Evolutionary conservation across 2,888 invertebrate genomes (phyloP).

Genomic region (Linnaemya tessellans): DNA sequence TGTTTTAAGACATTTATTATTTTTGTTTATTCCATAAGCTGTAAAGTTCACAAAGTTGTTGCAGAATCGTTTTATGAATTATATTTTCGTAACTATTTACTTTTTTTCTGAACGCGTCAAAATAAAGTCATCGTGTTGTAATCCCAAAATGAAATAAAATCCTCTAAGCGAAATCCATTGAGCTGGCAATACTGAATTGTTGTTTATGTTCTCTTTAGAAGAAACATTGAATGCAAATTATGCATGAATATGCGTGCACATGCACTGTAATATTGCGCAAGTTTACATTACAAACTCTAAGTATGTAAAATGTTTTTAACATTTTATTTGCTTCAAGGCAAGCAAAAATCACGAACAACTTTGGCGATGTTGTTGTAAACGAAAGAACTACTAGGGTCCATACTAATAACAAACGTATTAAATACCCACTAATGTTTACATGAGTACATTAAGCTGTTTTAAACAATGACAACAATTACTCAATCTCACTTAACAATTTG

Average conservation of each 20-base stretch:
- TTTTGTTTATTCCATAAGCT: no score
- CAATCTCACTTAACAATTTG: conserved; percentile 41
- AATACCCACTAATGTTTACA: conserved; percentile 22
- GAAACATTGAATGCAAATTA: conserved; percentile 19
- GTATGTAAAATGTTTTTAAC: conserved; percentile 35
- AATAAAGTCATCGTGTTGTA: no score
- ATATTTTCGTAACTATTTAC: no score
- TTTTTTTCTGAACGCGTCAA: no score
- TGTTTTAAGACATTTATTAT: no score
- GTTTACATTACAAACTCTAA: conserved; percentile 1
- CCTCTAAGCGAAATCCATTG: no score
- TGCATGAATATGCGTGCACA: background rate
- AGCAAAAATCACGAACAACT: background rate
- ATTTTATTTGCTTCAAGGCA: conserved; percentile 31
- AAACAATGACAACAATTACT: conserved; percentile 28
- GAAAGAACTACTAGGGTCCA: conserved; percentile 30
- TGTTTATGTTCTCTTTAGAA: conserved; percentile 13
- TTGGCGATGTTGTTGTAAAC: background rate
- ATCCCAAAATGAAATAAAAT: no score
- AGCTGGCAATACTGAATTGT: background rate
- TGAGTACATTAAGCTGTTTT: conserved; percentile 8
- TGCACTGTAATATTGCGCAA: background rate
- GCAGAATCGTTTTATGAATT: no score
- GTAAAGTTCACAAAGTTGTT: no score
- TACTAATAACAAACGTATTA: background rate